These are phyloP conservation scores for Drosophila maculinotata DNA, from an alignment of 2,888 invertebrate genomes.

Conservation along the genomic window DNA sequence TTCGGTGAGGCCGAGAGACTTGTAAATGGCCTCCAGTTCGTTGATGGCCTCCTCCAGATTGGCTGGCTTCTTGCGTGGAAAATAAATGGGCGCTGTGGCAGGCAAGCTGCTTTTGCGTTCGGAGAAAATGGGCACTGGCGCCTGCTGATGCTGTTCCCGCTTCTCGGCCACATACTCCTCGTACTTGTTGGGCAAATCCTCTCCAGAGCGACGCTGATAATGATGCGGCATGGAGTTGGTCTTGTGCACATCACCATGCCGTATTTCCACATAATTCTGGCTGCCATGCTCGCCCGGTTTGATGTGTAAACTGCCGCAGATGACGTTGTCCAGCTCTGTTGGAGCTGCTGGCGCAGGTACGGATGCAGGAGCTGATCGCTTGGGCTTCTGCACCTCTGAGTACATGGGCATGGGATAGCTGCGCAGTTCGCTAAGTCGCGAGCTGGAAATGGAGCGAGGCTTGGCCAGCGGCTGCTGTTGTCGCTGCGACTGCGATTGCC, in stretches of 20 bases:
- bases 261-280: constrained; percentile 81
- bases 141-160: constrained; percentile 78
- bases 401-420: constrained; percentile 82
- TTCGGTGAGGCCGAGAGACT: constrained; percentile 93
- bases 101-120: constrained; percentile 75
- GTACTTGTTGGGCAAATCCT: constrained; percentile 82
- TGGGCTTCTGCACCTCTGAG: constrained; percentile 83
- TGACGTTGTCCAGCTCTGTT: constrained; percentile 69
- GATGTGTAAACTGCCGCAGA: constrained; percentile 83
- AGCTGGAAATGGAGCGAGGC: constrained; percentile 83
- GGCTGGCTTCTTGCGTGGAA: constrained; percentile 87
- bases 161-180: constrained; percentile 84
- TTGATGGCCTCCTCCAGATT: constrained; percentile 95
- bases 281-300: constrained; percentile 77
- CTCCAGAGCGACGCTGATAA: constrained; percentile 80
- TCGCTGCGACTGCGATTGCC: constrained; percentile 87
- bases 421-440: constrained; percentile 76
- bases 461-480: constrained; percentile 58
- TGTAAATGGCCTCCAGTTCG: constrained; percentile 96
- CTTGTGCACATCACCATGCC: constrained; percentile 79
- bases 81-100: constrained; percentile 76
- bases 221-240: constrained; percentile 84
- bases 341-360: constrained; percentile 28
- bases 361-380: constrained; percentile 32
- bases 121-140: constrained; percentile 74